Percentiles rank a stretch among this genome's conserved stretches.
phyloP scores from a whole-genome alignment of 2,888 invertebrate genomes.

The Chymomyza procnemis region DNA sequence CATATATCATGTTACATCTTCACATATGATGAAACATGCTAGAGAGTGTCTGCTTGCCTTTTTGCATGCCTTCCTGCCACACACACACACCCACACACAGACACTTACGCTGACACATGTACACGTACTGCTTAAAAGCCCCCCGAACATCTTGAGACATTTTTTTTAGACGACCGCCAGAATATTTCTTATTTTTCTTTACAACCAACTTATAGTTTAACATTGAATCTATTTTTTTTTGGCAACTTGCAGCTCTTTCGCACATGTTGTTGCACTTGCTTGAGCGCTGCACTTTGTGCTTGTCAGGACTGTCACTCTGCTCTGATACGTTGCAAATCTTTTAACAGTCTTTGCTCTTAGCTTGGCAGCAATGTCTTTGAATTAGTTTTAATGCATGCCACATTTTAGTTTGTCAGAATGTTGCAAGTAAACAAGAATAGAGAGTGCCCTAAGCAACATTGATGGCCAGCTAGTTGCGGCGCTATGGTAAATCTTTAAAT shows the following conservation, averaged over 20 bases:
- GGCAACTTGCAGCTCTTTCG: not conserved
- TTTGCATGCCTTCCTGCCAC: not conserved
- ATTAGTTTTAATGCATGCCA: conserved; percentile 54
- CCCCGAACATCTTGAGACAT: conserved; percentile 31
- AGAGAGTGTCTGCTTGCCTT: not conserved
- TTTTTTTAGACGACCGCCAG: conserved; percentile 45
- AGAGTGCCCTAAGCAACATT: not conserved
- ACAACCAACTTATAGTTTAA: not conserved
- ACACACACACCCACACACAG: not conserved
- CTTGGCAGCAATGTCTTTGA: conserved; percentile 29
- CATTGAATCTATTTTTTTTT: conserved; percentile 13
- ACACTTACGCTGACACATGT: not conserved
- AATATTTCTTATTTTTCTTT: conserved; percentile 12
- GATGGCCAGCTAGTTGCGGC: not conserved
- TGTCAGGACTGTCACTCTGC: conserved; percentile 19
- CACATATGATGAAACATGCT: not conserved
- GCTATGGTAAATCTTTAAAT: not conserved
- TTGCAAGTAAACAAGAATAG: not conserved
- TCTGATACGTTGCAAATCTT: conserved; percentile 50
- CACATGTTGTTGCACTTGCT: not conserved
- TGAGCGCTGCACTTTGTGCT: conserved; percentile 4
- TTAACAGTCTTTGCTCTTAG: conserved; percentile 18
- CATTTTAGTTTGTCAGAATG: conserved; percentile 26
- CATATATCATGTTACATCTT: too few relatives aligned
- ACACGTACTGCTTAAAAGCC: conserved; percentile 7